phyloP scores from a whole-genome alignment of 2,888 invertebrate genomes.

The Brassicogethes aeneus region DNA sequence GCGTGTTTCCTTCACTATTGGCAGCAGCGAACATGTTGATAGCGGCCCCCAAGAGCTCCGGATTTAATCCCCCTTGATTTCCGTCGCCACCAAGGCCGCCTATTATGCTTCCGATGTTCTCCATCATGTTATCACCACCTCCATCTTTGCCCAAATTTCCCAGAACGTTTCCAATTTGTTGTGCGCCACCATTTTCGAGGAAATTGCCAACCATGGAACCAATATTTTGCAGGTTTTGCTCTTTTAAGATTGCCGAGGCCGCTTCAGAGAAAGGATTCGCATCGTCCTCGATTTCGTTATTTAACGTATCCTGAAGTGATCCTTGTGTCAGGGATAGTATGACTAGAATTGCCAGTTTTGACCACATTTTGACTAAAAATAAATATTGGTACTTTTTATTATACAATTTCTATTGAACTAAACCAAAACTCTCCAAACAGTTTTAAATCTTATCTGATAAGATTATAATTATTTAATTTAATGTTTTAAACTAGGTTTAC shows the following conservation, averaged over 20 bases:
- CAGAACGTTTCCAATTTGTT: constrained; percentile 34
- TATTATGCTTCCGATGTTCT: neutral
- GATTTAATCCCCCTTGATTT: constrained; percentile 44
- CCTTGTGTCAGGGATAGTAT: constrained; percentile 15
- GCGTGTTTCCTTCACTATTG: neutral
- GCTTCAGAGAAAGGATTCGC: constrained; percentile 52
- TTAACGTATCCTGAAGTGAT: constrained; percentile 19
- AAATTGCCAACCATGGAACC: constrained; percentile 58
- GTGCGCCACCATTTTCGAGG: constrained; percentile 58
- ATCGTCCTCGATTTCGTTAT: constrained; percentile 41
- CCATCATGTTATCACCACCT: too few species aligned
- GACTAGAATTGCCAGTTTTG: constrained; percentile 20
- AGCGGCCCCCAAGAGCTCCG: constrained; percentile 49
- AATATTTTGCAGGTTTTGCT: constrained; percentile 41
- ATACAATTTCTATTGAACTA: too few species aligned
- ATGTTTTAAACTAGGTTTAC: too few species aligned
- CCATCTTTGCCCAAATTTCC: constrained; percentile 34
- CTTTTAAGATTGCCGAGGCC: constrained; percentile 57
- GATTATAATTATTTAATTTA: too few species aligned
- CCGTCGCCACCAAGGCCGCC: constrained; percentile 12
- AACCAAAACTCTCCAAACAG: too few species aligned
- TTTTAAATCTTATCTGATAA: too few species aligned
- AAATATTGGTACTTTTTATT: too few species aligned
- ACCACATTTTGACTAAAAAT: neutral
- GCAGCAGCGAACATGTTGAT: constrained; percentile 44